A percentile compares a stretch with the other conserved stretches of the same genome.
phyloP scores from a whole-genome alignment of 2,113 vertebrate genomes.

The Ptyas mucosa region DNA sequence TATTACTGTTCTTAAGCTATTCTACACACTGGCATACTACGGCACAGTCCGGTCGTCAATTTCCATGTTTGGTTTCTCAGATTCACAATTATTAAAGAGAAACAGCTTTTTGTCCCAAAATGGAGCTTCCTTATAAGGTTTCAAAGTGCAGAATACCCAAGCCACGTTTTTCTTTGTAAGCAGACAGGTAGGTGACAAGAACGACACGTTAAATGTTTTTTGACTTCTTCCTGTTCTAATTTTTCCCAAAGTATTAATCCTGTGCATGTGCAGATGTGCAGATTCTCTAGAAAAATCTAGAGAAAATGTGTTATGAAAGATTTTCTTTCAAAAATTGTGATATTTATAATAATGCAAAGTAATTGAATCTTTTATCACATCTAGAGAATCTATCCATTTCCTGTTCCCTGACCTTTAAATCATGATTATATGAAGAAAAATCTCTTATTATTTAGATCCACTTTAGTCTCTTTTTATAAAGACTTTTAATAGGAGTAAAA shows the following conservation, averaged over 20 bases:
- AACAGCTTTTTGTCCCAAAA: no score
- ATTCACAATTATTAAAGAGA: no score
- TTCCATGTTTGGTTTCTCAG: no score
- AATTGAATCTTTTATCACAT: conserved; percentile 41
- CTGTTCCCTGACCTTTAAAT: conserved; percentile 40
- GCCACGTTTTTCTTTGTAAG: neutral
- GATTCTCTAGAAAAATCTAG: conserved; percentile 6
- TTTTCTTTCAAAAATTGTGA: conserved; percentile 24
- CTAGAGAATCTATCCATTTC: conserved; percentile 41
- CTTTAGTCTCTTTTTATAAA: conserved; percentile 25
- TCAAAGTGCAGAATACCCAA: neutral
- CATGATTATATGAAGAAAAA: conserved; percentile 11
- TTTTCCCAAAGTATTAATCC: neutral
- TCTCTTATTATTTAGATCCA: conserved; percentile 24
- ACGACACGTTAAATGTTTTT: neutral
- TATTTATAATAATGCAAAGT: conserved; percentile 34
- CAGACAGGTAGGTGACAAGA: no score
- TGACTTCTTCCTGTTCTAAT: neutral
- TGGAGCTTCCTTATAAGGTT: no score
- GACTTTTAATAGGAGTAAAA: conserved; percentile 39
- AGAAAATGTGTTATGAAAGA: conserved; percentile 10
- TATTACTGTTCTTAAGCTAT: no score
- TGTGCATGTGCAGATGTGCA: no score
- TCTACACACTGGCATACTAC: no score
- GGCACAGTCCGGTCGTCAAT: no score